Percentiles rank a stretch among this genome's conserved stretches.
Evolutionary conservation across 2,113 vertebrate genomes (phyloP).

Genomic region (Aix galericulata): DNA sequence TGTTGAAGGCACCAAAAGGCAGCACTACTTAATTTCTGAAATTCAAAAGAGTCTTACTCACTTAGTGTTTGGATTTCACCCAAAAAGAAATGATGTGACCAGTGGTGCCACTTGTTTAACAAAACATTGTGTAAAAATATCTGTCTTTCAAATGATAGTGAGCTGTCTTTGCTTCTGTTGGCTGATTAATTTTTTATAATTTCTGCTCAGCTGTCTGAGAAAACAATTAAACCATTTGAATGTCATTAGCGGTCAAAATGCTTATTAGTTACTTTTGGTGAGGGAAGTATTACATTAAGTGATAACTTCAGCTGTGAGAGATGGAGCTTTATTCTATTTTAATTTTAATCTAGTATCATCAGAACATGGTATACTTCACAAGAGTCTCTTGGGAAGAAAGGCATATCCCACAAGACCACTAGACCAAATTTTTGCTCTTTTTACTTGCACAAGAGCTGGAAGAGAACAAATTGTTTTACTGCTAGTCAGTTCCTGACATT

Average conservation of each 20-base stretch:
- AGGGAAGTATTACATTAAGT: no score
- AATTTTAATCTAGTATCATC: neutral
- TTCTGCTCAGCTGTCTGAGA: neutral
- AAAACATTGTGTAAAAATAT: neutral
- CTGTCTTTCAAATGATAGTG: neutral
- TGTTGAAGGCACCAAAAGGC: neutral
- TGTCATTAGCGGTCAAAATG: neutral
- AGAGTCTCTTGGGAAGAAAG: neutral
- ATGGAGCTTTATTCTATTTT: neutral
- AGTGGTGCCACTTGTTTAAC: neutral
- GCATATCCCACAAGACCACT: neutral
- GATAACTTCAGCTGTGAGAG: neutral
- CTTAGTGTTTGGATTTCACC: neutral
- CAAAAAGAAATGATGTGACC: neutral
- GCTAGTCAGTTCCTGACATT: neutral
- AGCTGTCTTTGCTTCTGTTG: neutral
- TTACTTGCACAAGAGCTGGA: neutral
- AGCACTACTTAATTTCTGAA: neutral
- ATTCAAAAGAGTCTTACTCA: neutral
- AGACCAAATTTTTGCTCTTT: neutral
- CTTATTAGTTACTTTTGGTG: neutral
- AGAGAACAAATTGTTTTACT: constrained; percentile 16
- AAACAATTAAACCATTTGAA: neutral
- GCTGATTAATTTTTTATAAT: neutral
- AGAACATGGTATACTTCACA: neutral